phyloP scores from a whole-genome alignment of 1,140 invertebrate genomes.

The Ctenoplectra terminalis region DNA sequence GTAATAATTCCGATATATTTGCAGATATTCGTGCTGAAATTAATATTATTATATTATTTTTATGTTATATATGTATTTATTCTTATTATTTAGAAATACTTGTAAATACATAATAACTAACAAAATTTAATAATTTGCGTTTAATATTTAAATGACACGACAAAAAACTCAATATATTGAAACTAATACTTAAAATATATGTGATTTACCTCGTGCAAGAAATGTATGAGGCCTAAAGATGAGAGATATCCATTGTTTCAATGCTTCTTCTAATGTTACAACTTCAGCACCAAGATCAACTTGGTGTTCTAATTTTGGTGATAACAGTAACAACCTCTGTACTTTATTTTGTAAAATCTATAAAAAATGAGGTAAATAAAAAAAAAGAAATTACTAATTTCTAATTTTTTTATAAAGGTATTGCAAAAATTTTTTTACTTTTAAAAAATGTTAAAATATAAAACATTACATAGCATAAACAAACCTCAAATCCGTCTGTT shows the following conservation, averaged over 20 bases:
- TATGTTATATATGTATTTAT: not conserved
- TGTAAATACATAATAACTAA: no score
- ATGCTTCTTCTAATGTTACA: conserved; percentile 77
- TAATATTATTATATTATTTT: conserved; percentile 25
- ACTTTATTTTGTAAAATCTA: conserved; percentile 61
- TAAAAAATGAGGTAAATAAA: not conserved
- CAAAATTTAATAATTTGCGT: no score
- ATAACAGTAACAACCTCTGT: conserved; percentile 71
- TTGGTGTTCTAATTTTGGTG: conserved; percentile 83
- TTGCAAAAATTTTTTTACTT: not conserved
- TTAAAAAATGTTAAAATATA: not conserved
- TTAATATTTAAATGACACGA: no score
- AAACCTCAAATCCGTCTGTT: conserved; percentile 79
- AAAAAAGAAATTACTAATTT: not conserved
- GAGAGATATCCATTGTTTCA: conserved; percentile 80
- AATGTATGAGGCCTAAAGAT: conserved; percentile 79
- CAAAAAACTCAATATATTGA: no score
- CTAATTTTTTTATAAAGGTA: not conserved
- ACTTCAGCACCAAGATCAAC: conserved; percentile 79
- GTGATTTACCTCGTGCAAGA: conserved; percentile 79
- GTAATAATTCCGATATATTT: conserved; percentile 74
- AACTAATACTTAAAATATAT: not conserved
- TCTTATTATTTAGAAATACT: no score
- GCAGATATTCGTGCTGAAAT: conserved; percentile 76
- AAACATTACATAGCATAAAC: conserved; percentile 20